Evolutionary conservation across 2,113 vertebrate species (phyloP), one percentile per base, ranked within the genome.

Genomic region (Melanerpes aurifrons): DNA sequence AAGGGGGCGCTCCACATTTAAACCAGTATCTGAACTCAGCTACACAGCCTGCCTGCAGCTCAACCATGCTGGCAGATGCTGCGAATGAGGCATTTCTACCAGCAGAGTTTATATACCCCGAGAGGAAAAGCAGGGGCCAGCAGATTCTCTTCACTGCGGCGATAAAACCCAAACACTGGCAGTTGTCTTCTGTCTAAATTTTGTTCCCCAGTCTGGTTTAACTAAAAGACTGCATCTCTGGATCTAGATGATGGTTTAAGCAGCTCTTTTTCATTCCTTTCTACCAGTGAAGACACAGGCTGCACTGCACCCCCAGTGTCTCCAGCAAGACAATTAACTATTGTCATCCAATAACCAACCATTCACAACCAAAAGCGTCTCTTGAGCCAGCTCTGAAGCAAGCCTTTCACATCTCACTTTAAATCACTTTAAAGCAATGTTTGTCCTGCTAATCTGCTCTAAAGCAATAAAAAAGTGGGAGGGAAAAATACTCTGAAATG

Each of bases 351-450:
- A 31, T 4, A 61, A 58, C n/a, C 24, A 86, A n/a, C 24, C 63
- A 29, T 5, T 62, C 29, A 26, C 18, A 68, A 43, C 10, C 48
- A 20, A 63, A 90, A 82, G 26, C 15, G 47, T 29, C 12, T 63
- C 40, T 0, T 24, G 64, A 86, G 79, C n/a, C 66, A 70, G 67
- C 15, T 32, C 0, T 59, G 50, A 88, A 53, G 45, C 20, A 20
- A 24, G 8, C 25, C 37, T 43, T 20, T 7, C 4, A 1, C 3
- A 5, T 6, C 17, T 4, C 28, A 35, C 70, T 16, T 56, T 15
- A 20, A 9, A 31, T 17, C 17, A 5, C 28, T 67, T 26, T 6
- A 43, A 43, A 82, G 18, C 35, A n/a, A 37, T 0, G 0, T 35
- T 29, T 28, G 9, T 43, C 15, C 45, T 50, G 58, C 28, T 25